Percentiles rank a stretch among this genome's conserved stretches.
phyloP scores from a whole-genome alignment of 2,797 vertebrate genomes.

The Anguilla pacifica region DNA sequence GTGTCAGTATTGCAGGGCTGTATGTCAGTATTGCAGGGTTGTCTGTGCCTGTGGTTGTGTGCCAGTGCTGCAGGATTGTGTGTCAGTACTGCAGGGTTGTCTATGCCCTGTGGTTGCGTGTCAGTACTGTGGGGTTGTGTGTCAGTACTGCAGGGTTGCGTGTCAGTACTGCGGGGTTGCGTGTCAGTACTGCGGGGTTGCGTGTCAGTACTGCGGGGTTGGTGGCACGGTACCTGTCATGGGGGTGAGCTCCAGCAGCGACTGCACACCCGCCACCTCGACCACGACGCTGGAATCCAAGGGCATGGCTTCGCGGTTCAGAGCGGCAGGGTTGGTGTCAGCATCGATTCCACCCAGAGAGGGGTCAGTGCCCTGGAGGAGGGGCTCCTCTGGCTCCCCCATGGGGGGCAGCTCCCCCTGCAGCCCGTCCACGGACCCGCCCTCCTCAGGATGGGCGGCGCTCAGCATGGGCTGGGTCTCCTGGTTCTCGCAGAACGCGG shows the following conservation, averaged over 20 bases:
- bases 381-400: conserved; percentile 60
- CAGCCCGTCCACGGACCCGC: conserved; percentile 47
- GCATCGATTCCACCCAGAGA: conserved; percentile 74
- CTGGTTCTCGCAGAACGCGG: conserved; percentile 54
- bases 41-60: neutral
- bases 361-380: conserved; percentile 76
- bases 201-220: neutral
- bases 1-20: neutral
- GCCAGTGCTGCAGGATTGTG: neutral
- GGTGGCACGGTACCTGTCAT: conserved; percentile 71
- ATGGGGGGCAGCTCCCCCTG: conserved; percentile 48
- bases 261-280: conserved; percentile 78
- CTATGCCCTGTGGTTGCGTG: neutral
- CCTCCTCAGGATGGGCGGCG: conserved; percentile 53
- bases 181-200: neutral
- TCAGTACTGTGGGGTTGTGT: neutral
- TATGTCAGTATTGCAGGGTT: neutral
- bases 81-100: neutral
- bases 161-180: neutral
- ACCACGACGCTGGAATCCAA: conserved; percentile 82
- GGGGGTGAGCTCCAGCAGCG: conserved; percentile 78
- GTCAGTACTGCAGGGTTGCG: neutral
- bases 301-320: conserved; percentile 76
- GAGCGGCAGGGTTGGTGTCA: conserved; percentile 77
- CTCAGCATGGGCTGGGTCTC: conserved; percentile 50